Evolutionary conservation across 1,140 invertebrate species (phyloP), one percentile per base, ranked within the genome.

Genomic region (Platyura marginata): DNA sequence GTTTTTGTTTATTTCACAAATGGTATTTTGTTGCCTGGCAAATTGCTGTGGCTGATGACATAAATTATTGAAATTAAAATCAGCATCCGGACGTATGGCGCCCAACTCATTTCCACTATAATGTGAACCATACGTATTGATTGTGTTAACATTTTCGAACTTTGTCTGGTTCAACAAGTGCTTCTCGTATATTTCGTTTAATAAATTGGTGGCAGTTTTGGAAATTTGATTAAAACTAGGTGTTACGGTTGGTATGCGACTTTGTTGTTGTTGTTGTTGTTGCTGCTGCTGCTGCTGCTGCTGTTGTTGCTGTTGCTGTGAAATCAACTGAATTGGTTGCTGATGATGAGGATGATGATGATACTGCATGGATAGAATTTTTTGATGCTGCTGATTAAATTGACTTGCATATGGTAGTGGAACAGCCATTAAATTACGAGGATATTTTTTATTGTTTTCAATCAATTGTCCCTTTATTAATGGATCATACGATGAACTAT

Each of bases 141-240:
- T 21, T 21, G 40, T 19, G 18, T 19, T 18, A 18, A 25, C 6
- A 23, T 37, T 40, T 16, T 43, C 33, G 23, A 50, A 50, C 21
- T 40, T 50, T 38, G 48, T 50, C 22, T 50, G 48, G 33, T 20
- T 50, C 42, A 50, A 46, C 44, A 50, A 44, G 43, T 50, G 47
- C 20, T 45, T 45, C 22, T 50, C 48, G 39, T 50, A 50, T 23
- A 50, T 50, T 23, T 48, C 48, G 22, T 48, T 44, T 40, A 48
- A 33, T 35, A 48, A 41, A 48, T 48, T 50, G 18, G 48, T 48
- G 16, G 48, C 46, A 34, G 47, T 48, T 46, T 50, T 50, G 3
- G 48, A 48, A 42, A 50, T 50, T 43, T 50, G 46, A 50, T 50
- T 48, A 44, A 48, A 50, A 46, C 46, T 42, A 8, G 42, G 5